These are phyloP conservation scores for Casuarius casuarius DNA, from an alignment of 2,113 vertebrate genomes.

Conservation along the genomic window DNA sequence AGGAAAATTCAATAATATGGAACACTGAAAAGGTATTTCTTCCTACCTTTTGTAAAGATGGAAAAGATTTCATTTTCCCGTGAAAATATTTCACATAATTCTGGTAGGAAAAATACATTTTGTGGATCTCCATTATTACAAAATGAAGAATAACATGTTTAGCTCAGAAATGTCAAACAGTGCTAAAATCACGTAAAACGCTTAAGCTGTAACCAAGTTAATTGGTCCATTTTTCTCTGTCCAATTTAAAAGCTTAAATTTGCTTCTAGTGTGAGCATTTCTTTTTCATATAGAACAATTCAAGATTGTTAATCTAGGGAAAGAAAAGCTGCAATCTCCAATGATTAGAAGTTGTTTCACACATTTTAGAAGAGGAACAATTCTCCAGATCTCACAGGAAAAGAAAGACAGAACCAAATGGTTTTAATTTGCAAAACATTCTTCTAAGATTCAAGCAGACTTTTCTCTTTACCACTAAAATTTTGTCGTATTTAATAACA, in stretches of 20 bases:
- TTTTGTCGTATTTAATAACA: background rate
- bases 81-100: background rate
- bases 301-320: background rate
- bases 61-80: background rate
- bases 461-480: background rate
- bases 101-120: background rate
- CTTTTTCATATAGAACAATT: background rate
- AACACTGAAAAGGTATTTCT: background rate
- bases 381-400: background rate
- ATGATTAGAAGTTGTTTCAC: background rate
- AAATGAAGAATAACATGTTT: background rate
- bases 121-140: background rate
- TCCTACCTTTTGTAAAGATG: background rate
- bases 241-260: background rate
- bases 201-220: background rate
- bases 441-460: background rate
- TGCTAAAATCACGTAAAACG: background rate
- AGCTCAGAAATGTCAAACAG: background rate
- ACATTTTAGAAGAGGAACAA: background rate
- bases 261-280: background rate
- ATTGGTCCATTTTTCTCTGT: background rate
- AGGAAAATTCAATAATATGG: background rate
- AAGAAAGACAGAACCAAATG: fast-evolving
- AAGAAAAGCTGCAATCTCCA: background rate
- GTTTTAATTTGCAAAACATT: background rate